Base-by-base conservation (phyloP, 2,113 vertebrate species). In the Dipodomys stephensi region DNA sequence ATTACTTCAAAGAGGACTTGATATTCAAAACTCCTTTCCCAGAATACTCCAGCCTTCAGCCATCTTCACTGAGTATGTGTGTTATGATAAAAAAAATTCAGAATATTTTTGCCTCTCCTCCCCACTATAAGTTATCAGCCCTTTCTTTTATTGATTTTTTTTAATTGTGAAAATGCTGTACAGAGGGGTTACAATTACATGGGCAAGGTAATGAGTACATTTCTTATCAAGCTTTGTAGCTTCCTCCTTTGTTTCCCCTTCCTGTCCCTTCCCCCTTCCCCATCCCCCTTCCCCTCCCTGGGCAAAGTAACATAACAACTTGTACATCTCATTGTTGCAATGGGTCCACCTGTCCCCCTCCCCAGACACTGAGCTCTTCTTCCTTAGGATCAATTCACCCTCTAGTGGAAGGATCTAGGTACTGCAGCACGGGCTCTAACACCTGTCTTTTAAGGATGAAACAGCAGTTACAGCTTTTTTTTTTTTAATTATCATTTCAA, bases 321-420 rank as follows among this genome's bases (percentile, higher is more conserved):
- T 39, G 39, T 39, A 39, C 39, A 39, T 39, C 39, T 39, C 39
- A 39, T 39, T 39, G 39, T 39, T 39, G 39, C 39, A 6, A 39
- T 39, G 39, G 39, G 39, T 39, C 39, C 39, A 39, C 39, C 39
- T 4, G n/a, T 11, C 44, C 82, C 60, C 84, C 73, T 87, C 92
- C 88, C 83, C 73, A 76, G 72, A 80, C 62, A 19, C 8, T 44
- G 46, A 30, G 0, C 1, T 76, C 27, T 32, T 72, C 60, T 83
- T 94, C 92, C 19, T 96, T 92, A 97, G 96, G 98, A 89, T 93
- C 98, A 98, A 98, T 91, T 98, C 98, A 91, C 91, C 98, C 98
- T 98, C 98, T 98, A 98, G 98, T 98, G 98, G 98, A 85, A 83
- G 27, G 71, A 95, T 82, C 53, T 5, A 0, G 1, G 86, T 78